Evolutionary conservation across 35 echinoderm and acorn worm genomes (phyloP).

Genomic region (Eucidaris tribuloides): DNA sequence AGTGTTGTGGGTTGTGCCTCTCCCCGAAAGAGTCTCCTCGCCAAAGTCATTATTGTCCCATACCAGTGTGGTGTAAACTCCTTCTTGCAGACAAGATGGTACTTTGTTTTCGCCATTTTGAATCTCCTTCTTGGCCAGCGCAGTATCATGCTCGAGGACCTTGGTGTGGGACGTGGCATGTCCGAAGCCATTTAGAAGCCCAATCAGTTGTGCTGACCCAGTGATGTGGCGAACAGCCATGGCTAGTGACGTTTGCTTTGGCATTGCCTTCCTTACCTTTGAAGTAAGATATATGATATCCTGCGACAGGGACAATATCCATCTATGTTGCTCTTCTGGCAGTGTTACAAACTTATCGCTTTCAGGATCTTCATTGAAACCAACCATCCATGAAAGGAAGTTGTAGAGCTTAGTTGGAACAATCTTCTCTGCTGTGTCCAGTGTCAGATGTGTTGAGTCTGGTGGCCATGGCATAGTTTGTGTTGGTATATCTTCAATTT

Average conservation of each 20-base stretch:
- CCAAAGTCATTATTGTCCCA: constrained; percentile 87
- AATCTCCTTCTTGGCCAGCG: constrained; percentile 50
- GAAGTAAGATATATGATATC: constrained; percentile 51
- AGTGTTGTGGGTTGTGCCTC: constrained; percentile 51
- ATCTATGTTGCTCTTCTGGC: neutral
- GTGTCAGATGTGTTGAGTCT: neutral
- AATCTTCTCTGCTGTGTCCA: neutral
- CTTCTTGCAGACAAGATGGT: neutral
- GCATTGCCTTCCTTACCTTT: constrained; percentile 41
- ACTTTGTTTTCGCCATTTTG: neutral
- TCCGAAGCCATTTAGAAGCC: constrained; percentile 72
- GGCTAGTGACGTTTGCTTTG: constrained; percentile 54
- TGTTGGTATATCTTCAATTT: too few relatives aligned
- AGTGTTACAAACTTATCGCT: neutral
- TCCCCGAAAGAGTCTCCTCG: constrained; percentile 57
- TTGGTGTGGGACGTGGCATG: constrained; percentile 31
- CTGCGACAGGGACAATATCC: constrained; percentile 31
- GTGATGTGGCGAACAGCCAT: constrained; percentile 76
- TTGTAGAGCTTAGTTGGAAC: constrained; percentile 29
- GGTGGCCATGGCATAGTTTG: constrained; percentile 2
- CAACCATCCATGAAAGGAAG: too few relatives aligned
- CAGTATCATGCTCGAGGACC: constrained; percentile 70
- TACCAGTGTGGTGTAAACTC: constrained; percentile 51
- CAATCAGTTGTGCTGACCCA: constrained; percentile 52
- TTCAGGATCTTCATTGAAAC: neutral